Evolutionary conservation across 2,113 vertebrate species (phyloP).

Genomic region (Phalacrocorax carbo): DNA sequence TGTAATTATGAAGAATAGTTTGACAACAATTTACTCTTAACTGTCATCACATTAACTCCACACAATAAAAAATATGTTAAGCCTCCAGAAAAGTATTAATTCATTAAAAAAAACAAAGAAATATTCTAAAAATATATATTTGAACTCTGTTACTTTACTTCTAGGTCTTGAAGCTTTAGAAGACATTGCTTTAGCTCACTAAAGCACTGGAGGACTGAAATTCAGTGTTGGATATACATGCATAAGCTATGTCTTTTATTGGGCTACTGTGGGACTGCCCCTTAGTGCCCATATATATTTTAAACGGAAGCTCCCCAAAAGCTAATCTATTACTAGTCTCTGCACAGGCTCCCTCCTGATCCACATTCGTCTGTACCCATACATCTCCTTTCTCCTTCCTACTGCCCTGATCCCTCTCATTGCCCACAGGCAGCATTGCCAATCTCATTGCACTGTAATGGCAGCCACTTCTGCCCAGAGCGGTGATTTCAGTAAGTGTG

Average conservation of each 20-base stretch:
- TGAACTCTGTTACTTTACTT: background rate
- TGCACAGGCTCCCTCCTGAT: background rate
- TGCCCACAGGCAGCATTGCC: background rate
- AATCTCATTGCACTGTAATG: background rate
- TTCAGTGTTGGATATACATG: background rate
- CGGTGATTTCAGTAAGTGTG: background rate
- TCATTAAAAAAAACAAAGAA: background rate
- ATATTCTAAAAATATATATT: background rate
- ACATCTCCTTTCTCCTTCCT: background rate
- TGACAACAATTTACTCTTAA: background rate
- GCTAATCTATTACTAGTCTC: background rate
- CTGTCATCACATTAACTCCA: background rate
- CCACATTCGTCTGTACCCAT: background rate
- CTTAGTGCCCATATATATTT: background rate
- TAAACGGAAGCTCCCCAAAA: background rate
- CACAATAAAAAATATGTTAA: background rate
- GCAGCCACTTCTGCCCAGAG: background rate
- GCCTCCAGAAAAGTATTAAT: background rate
- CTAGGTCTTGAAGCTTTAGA: background rate
- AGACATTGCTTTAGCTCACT: background rate
- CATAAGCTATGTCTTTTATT: background rate
- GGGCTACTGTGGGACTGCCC: background rate
- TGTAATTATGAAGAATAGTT: background rate
- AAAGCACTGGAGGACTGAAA: background rate
- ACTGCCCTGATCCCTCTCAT: no score